phyloP scores from a whole-genome alignment of 2,797 vertebrate genomes.

The Otolemur crassicaudatus region DNA sequence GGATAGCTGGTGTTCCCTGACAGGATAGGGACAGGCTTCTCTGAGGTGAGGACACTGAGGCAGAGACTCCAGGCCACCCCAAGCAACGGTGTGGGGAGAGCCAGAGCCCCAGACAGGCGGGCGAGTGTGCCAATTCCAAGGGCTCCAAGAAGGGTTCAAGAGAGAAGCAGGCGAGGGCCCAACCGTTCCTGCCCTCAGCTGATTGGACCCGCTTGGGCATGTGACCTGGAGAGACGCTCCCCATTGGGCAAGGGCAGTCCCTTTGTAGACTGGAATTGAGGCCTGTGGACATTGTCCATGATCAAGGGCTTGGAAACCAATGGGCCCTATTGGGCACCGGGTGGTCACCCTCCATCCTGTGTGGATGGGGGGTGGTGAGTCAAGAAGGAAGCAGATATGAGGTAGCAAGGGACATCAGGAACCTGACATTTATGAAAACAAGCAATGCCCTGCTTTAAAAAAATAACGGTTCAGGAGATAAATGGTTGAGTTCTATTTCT shows the following conservation, averaged over 20 bases:
- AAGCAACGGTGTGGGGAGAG: too few relatives aligned
- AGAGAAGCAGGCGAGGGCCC: too few relatives aligned
- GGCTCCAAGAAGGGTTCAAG: accelerated
- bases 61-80: accelerated
- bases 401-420: not conserved
- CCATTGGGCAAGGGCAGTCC: not conserved
- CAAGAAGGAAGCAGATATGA: not conserved
- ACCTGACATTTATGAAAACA: too few relatives aligned
- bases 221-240: not conserved
- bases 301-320: too few relatives aligned
- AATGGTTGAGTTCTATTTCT: accelerated
- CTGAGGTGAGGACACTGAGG: accelerated
- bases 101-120: accelerated
- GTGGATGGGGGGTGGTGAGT: not conserved
- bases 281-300: too few relatives aligned
- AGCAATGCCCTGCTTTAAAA: not conserved
- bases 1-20: not conserved
- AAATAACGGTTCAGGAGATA: not conserved
- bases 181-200: not conserved
- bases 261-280: not conserved
- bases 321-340: accelerated
- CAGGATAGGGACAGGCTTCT: too few relatives aligned
- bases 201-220: not conserved
- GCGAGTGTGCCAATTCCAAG: accelerated
- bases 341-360: accelerated